Evolutionary conservation across 2,113 vertebrate species (phyloP).

Genomic region (Shinisaurus crocodilurus): DNA sequence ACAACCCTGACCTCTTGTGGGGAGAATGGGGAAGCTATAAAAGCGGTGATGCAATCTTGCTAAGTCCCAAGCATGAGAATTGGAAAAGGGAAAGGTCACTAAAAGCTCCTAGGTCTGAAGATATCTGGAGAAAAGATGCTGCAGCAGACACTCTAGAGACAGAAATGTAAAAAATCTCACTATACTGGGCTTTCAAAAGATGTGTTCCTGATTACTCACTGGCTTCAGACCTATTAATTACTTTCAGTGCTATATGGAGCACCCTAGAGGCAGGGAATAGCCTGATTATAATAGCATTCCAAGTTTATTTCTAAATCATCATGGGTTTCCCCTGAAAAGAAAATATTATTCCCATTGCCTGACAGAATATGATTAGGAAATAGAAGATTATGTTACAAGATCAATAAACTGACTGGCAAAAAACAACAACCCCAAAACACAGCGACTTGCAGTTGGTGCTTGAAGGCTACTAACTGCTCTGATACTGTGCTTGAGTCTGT

Average conservation of each 20-base stretch:
- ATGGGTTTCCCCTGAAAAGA: not conserved
- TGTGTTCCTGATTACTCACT: not conserved
- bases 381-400: slow-evolving; percentile 17
- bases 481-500: not conserved
- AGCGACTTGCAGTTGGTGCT: slow-evolving; percentile 14
- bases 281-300: not conserved
- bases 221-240: not conserved
- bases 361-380: not conserved
- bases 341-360: slow-evolving; percentile 5
- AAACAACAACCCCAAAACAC: no score
- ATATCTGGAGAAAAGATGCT: not conserved
- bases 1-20: slow-evolving; percentile 78
- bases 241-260: not conserved
- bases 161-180: not conserved
- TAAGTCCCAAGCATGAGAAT: not conserved
- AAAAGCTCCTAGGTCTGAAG: not conserved
- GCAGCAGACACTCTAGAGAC: not conserved
- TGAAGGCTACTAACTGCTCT: not conserved
- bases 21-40: slow-evolving; percentile 65
- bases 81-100: not conserved
- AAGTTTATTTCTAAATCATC: not conserved
- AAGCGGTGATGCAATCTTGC: not conserved
- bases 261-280: not conserved
- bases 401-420: not conserved
- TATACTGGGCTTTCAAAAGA: not conserved